Evolutionary conservation across 2,113 vertebrate species (phyloP), one percentile per base, ranked within the genome.

Genomic region (Lepus europaeus): DNA sequence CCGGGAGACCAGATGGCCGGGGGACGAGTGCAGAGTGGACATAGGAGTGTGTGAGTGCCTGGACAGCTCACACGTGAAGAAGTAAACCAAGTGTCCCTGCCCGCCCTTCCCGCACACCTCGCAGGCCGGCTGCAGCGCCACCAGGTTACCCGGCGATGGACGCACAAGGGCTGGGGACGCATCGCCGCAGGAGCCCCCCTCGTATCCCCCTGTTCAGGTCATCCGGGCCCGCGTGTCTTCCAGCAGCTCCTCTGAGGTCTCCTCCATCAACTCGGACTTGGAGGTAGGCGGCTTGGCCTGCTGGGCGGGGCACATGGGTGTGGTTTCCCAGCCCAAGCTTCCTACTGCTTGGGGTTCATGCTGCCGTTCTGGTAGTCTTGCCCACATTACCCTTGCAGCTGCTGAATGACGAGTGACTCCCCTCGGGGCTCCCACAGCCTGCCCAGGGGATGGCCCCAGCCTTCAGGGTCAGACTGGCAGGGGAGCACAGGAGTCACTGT

Each of bases 201-300:
- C 95, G 0, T 97, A 94, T 73, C 88, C 96, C 11, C 97, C 66
- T 0, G 72, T 98, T 13, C 97, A 70, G 23, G 95, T 98, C 79
- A 97, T 98, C 94, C 85, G 53, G 39, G 95, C 97, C 9, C 95
- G 97, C 3, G 81, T 98, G 73, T 96, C 97, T n/a, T 98, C 98
- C 53, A 96, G 98, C 56, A 98, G 98, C 87, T 96, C 97, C 45
- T 98, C 97, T 0, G 98, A 98, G 53, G 98, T 97, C 1, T 98
- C 98, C 6, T 97, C 96, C 12, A 56, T 98, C 96, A 98, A 96
- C 97, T 99, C 98, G 0, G 99, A 99, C 87, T 98, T 99, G 1
- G 98, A 99, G 99, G 99, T 99, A 96, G 95, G 92, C n/a, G 36
- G 63, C 20, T 39, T 31, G 10, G 63, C 25, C 39, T 12, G 76